Conservation (phyloP, 2,888 invertebrate genomes). For the Eucera pruinosa region DNA sequence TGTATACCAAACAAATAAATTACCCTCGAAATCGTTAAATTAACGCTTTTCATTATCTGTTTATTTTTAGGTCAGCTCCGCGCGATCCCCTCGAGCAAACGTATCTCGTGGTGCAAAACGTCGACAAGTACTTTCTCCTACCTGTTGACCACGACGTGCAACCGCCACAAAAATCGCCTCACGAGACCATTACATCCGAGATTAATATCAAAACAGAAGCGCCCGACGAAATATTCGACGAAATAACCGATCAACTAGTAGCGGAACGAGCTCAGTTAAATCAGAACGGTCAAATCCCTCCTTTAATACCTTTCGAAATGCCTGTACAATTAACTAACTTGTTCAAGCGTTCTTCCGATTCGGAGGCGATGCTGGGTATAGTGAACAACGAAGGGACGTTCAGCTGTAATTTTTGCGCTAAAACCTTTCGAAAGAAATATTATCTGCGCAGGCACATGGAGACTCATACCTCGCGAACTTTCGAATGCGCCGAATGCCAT, state of each 20-base stretch:
- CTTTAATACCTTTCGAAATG: not conserved
- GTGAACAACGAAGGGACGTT: not conserved
- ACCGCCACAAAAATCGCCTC: not conserved
- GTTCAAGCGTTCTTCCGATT: not conserved
- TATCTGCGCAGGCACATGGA: slow-evolving; percentile 11
- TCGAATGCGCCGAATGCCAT: slow-evolving; percentile 31
- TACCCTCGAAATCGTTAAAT: not conserved
- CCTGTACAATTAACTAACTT: not conserved
- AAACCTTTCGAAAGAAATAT: slow-evolving; percentile 5
- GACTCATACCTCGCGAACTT: slow-evolving; percentile 1
- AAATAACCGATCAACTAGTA: accelerated
- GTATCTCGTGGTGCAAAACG: slow-evolving; percentile 31
- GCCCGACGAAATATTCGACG: not conserved
- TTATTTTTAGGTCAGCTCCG: slow-evolving; percentile 53
- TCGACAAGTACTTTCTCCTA: slow-evolving; percentile 34
- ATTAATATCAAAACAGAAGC: not conserved
- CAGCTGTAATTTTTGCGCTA: slow-evolving; percentile 13
- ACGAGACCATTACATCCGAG: not conserved
- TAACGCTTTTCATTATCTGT: slow-evolving; percentile 2
- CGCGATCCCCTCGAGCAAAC: slow-evolving; percentile 42
- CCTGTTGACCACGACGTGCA: not conserved
- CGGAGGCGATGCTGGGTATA: not conserved
- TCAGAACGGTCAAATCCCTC: too few species aligned
- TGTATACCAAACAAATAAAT: not conserved
- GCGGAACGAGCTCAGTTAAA: not conserved